Evolutionary conservation across 1,140 invertebrate genomes (phyloP), one percentile per base, ranked within the genome.

Genomic region (Caenorhabditis inopinata): DNA sequence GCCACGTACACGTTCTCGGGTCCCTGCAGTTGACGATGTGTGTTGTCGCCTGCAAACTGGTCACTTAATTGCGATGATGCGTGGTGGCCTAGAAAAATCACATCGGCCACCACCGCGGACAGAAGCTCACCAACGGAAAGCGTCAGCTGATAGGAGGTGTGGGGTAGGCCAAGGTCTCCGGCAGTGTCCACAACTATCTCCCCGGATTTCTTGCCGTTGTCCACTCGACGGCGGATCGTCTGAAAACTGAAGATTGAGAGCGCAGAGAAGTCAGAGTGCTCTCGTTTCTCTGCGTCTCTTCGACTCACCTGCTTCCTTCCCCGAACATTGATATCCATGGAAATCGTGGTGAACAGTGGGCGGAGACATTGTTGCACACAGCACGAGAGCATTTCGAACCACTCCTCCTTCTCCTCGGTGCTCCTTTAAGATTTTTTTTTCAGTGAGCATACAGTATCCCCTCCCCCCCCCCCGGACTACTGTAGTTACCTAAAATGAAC

Each of bases 401-500:
- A 90, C 23, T 85, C 83, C 46, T 87, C 87, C 83, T 88, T 89
- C 14, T 82, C 82, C 21, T 77, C 51, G 14, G 23, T 62, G 25
- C 25, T 80, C 27, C 80, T 82, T n/a, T n/a, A n/a, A n/a, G n/a
- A n/a, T n/a, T n/a, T n/a, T n/a, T n/a, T n/a, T n/a, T n/a, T n/a
- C n/a, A n/a, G n/a, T n/a, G n/a, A n/a, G n/a, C n/a, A n/a, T n/a
- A n/a, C n/a, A n/a, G n/a, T n/a, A n/a, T n/a, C n/a, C n/a, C n/a
- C n/a, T n/a, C n/a, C n/a, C n/a, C n/a, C n/a, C n/a, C n/a, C n/a
- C n/a, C n/a, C n/a, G n/a, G n/a, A n/a, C n/a, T n/a, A n/a, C 9
- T 76, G 25, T 9, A 4, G 3, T n/a, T 14, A 87, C 78, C 81
- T 83, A 78, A 91, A 91, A 68, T 89, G 90, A 11, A 88, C 90